Conservation (phyloP, 2,797 vertebrate species). For the Tokudaia muenninki region DNA sequence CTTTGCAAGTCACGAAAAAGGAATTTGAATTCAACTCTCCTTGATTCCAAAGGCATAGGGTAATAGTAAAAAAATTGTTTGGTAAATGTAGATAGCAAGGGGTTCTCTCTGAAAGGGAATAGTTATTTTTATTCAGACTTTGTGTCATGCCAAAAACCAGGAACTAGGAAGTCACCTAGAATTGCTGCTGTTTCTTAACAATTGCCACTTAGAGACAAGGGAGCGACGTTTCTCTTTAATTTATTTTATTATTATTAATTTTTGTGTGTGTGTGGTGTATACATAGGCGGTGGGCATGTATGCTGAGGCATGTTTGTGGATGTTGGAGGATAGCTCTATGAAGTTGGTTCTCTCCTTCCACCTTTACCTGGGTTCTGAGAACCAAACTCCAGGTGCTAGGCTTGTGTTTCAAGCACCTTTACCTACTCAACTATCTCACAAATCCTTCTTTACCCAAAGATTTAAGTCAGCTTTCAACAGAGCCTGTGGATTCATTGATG, state of each 20-base stretch:
- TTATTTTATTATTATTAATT: not conserved
- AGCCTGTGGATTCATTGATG: not conserved
- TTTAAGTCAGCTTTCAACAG: not conserved
- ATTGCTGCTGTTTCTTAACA: constrained; percentile 30
- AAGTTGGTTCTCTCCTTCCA: not conserved
- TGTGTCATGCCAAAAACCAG: not conserved
- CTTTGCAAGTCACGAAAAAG: not conserved
- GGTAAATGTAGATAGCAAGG: not conserved
- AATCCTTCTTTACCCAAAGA: not conserved
- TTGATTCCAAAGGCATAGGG: not conserved
- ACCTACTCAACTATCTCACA: too few species aligned
- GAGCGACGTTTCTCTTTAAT: not conserved
- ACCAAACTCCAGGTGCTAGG: not conserved
- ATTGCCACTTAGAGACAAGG: not conserved
- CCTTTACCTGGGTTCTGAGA: not conserved
- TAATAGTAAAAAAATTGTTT: not conserved
- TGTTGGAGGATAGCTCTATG: not conserved
- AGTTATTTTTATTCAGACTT: not conserved
- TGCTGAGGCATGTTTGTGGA: not conserved
- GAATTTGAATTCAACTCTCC: not conserved
- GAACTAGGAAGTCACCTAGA: not conserved
- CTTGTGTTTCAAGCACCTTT: not conserved
- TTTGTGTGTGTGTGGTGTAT: too few species aligned
- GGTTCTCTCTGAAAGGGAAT: not conserved
- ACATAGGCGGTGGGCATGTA: not conserved